A percentile compares a stretch with the other conserved stretches of the same genome.
These are phyloP conservation scores for Drosophila sp. DNA, from an alignment of 1,140 invertebrate genomes.

Conservation along the genomic window DNA sequence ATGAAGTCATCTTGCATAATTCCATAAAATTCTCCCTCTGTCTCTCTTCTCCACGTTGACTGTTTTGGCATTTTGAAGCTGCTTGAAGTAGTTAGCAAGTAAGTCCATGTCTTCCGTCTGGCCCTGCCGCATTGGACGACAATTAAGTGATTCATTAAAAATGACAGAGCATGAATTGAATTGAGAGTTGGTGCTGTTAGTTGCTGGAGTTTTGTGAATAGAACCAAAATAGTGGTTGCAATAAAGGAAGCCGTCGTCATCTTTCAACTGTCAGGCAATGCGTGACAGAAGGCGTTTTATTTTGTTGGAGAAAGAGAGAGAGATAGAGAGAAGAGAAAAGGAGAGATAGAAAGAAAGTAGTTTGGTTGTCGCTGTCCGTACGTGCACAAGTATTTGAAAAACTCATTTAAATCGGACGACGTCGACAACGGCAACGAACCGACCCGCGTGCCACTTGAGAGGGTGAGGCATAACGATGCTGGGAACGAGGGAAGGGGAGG, in stretches of 20 bases:
- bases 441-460: slow-evolving; percentile 43
- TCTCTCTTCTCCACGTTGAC: background rate
- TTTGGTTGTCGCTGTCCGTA: slow-evolving; percentile 54
- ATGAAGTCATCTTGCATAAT: slow-evolving; percentile 11
- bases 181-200: slow-evolving; percentile 52
- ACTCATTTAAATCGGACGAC: slow-evolving; percentile 75
- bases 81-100: slow-evolving; percentile 1
- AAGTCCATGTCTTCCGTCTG: slow-evolving; percentile 14
- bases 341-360: slow-evolving; percentile 61
- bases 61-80: slow-evolving; percentile 7
- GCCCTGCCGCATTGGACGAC: slow-evolving; percentile 49
- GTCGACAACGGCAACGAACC: slow-evolving; percentile 27
- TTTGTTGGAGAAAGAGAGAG: slow-evolving; percentile 37
- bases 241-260: slow-evolving; percentile 56
- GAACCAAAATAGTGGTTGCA: slow-evolving; percentile 59
- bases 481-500: background rate
- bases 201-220: slow-evolving; percentile 52
- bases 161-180: slow-evolving; percentile 78
- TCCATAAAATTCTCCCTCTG: slow-evolving; percentile 2
- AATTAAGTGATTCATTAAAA: slow-evolving; percentile 82
- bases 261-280: slow-evolving; percentile 45
- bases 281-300: slow-evolving; percentile 51
- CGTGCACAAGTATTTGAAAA: slow-evolving; percentile 81
- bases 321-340: slow-evolving; percentile 33
- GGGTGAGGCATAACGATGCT: background rate